Evolutionary conservation across 1,140 invertebrate genomes (phyloP).

Genomic region (Eciton burchellii): DNA sequence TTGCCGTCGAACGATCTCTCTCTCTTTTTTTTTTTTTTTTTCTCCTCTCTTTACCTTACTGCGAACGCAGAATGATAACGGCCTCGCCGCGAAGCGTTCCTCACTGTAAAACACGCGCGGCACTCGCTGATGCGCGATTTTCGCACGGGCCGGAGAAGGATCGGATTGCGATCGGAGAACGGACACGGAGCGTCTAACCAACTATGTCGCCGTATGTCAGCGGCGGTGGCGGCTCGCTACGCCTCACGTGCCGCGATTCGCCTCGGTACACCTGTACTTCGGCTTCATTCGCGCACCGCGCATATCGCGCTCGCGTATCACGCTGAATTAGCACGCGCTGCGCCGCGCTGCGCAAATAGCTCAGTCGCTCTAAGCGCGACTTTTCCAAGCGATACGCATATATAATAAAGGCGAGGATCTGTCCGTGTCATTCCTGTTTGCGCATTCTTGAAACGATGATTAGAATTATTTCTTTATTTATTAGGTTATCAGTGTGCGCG

Average conservation of each 20-base stretch:
- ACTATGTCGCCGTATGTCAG: slow-evolving; percentile 21
- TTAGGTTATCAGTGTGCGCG: no score
- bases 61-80: no score
- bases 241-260: slow-evolving; percentile 41
- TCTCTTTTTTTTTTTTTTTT: no score
- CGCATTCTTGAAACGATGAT: no score
- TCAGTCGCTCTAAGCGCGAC: neutral
- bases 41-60: no score
- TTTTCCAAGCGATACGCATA: neutral
- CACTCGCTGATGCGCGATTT: neutral
- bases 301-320: neutral
- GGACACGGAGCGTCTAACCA: neutral
- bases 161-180: slow-evolving; percentile 1
- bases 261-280: slow-evolving; percentile 45
- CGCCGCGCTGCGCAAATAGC: no score
- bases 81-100: no score
- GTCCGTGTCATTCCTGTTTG: no score
- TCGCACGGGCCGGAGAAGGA: neutral
- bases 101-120: neutral
- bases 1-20: no score
- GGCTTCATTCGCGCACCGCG: neutral
- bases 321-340: neutral
- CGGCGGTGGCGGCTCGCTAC: neutral
- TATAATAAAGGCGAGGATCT: neutral
- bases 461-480: no score